Percentiles rank a stretch among this genome's conserved stretches.
These are phyloP conservation scores for Caenorhabditis latens DNA, from an alignment of 1,140 invertebrate species.

Conservation along the genomic window DNA sequence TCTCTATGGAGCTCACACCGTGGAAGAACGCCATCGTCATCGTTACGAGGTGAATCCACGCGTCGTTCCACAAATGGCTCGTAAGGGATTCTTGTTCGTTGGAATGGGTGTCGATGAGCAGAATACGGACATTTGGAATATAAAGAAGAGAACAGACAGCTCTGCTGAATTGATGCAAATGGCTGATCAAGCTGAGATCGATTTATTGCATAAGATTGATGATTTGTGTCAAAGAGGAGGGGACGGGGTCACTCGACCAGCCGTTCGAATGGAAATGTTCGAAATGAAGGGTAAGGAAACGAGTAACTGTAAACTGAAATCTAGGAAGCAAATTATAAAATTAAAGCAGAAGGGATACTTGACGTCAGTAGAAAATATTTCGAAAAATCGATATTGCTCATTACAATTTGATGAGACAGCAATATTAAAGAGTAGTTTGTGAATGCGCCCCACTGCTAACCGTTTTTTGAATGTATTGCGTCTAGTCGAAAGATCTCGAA, in stretches of 20 bases:
- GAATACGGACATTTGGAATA: constrained; percentile 49
- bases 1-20: constrained; percentile 79
- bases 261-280: constrained; percentile 87
- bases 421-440: too few species aligned
- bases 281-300: constrained; percentile 80
- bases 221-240: constrained; percentile 72
- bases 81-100: constrained; percentile 90
- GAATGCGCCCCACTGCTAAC: too few species aligned
- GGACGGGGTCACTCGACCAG: constrained; percentile 78
- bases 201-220: constrained; percentile 71
- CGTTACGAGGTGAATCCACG: constrained; percentile 87
- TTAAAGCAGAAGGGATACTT: too few species aligned
- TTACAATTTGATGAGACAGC: too few species aligned
- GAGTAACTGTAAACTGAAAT: neutral
- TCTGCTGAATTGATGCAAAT: constrained; percentile 69
- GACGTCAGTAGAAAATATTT: too few species aligned
- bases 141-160: constrained; percentile 67
- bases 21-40: constrained; percentile 97
- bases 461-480: too few species aligned
- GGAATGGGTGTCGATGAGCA: constrained; percentile 82
- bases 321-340: too few species aligned
- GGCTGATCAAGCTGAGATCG: constrained; percentile 64
- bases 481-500: too few species aligned
- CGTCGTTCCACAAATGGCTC: constrained; percentile 86
- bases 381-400: too few species aligned